phyloP scores from a whole-genome alignment of 2,113 vertebrate genomes.

The Catagonus wagneri region DNA sequence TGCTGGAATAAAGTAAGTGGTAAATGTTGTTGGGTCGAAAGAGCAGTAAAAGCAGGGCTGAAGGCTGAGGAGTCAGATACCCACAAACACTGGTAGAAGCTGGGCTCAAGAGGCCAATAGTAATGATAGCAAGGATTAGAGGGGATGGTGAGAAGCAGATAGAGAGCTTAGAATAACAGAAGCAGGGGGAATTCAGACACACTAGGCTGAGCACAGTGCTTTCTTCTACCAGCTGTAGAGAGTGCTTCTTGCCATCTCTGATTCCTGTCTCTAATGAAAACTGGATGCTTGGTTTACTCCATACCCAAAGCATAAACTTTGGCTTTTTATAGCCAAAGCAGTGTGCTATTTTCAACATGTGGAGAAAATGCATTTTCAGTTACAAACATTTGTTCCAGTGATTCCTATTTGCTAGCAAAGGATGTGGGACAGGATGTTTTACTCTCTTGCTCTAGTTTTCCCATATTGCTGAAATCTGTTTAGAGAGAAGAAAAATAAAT shows the following conservation, averaged over 20 bases:
- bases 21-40: neutral
- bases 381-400: conserved; percentile 82
- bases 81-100: neutral
- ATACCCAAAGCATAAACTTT: conserved; percentile 78
- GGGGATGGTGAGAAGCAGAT: neutral
- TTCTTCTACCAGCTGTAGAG: conserved; percentile 70
- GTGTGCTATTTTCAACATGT: conserved; percentile 84
- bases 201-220: conserved; percentile 59
- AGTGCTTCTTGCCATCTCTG: conserved; percentile 65
- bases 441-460: conserved; percentile 78
- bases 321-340: conserved; percentile 87
- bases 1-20: neutral
- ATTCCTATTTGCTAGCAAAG: conserved; percentile 74
- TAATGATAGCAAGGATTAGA: neutral
- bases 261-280: conserved; percentile 84
- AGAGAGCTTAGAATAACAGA: conserved; percentile 13
- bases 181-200: conserved; percentile 66
- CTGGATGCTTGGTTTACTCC: conserved; percentile 80
- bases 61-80: neutral
- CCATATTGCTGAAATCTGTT: conserved; percentile 84
- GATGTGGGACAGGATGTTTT: conserved; percentile 85
- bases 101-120: neutral
- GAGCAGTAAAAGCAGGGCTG: neutral
- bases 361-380: conserved; percentile 87
- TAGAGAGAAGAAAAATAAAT: conserved; percentile 83